Base-by-base conservation (phyloP, 1,140 invertebrate genomes). In the Drosophila gunungcola region DNA sequence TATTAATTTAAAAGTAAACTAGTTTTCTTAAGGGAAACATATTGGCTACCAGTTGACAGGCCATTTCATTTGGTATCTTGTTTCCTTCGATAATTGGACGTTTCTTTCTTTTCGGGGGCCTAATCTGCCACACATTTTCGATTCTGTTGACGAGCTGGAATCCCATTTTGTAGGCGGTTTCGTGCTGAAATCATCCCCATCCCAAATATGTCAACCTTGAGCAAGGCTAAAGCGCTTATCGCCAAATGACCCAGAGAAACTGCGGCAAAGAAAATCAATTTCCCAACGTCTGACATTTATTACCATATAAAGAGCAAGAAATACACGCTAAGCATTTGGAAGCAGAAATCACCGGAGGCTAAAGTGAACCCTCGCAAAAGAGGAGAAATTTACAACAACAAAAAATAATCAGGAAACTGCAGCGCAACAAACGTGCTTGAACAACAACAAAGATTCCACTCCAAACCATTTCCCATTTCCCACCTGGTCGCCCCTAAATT, bases 221-320 rank as follows among this genome's bases (percentile, higher is more conserved):
- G 67, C 67, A 43, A 48, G 53, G 72, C 61, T 75, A 61, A 75
- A 41, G 53, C 61, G 73, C 72, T 75, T 75, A 75, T 75, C 72
- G 73, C 52, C 72, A 75, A 75, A 75, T 75, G 72, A 75, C 61
- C 73, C 61, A 75, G 73, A 75, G 21, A 54, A 55, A 56, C 65
- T 54, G 83, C 83, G 75, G 61, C 70, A 82, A 82, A 27, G 79
- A 86, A 86, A 86, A 86, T 86, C 82, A 86, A 86, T 86, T 86
- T 86, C 83, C 80, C 74, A 70, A 82, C 69, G 70, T 38, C 78
- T 86, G 82, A 88, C 82, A 88, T 86, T 86, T 86, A 86, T 86
- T 86, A 82, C 82, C 82, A 86, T 86, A 86, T 86, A 88, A 81
- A 78, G 70, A 82, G 75, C 65, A 70, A 65, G 81, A 80, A 85